Percentiles rank a stretch among this genome's conserved stretches.
Conservation (phyloP, 2,888 invertebrate genomes). For the Melieria omissa region DNA sequence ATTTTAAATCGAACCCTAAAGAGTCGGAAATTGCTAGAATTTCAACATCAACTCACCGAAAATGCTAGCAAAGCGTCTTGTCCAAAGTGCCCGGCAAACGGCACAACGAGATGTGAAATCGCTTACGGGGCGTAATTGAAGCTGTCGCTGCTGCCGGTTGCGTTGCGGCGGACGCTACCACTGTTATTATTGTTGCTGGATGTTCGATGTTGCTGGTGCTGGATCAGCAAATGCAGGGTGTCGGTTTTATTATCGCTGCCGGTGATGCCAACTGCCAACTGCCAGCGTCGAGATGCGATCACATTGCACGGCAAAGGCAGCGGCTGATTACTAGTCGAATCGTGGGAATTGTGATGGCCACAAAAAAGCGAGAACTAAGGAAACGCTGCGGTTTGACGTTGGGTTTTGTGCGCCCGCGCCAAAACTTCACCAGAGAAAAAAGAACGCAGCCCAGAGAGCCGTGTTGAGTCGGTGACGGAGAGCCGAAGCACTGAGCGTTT, state of each 20-base stretch:
- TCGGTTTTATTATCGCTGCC: slow-evolving; percentile 20
- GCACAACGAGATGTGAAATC: slow-evolving; percentile 14
- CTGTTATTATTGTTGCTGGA: slow-evolving; percentile 26
- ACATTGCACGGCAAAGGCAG: slow-evolving; percentile 3
- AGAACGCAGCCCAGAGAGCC: too few species aligned
- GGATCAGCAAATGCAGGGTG: slow-evolving; percentile 24
- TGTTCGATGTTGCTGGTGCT: slow-evolving; percentile 38
- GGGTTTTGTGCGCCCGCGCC: too few species aligned
- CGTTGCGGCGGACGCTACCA: slow-evolving; percentile 7
- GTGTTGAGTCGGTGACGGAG: too few species aligned
- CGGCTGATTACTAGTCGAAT: slow-evolving; percentile 28
- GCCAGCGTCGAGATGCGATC: slow-evolving; percentile 21
- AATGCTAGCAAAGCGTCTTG: too few species aligned
- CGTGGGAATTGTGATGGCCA: slow-evolving; percentile 47
- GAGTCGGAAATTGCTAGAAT: too few species aligned
- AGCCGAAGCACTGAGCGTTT: too few species aligned
- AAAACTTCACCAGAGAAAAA: too few species aligned
- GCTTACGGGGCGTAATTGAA: slow-evolving; percentile 39
- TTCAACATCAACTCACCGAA: too few species aligned
- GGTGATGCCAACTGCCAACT: slow-evolving; percentile 27
- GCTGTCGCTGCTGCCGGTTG: slow-evolving; percentile 23
- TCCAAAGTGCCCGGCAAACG: too few species aligned
- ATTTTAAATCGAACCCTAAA: too few species aligned
- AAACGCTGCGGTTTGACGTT: too few species aligned
- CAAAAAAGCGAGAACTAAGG: slow-evolving; percentile 17